Percentiles rank a stretch among this genome's conserved stretches.
phyloP scores from a whole-genome alignment of 2,888 invertebrate species.

The Ypsolopha sequella region DNA sequence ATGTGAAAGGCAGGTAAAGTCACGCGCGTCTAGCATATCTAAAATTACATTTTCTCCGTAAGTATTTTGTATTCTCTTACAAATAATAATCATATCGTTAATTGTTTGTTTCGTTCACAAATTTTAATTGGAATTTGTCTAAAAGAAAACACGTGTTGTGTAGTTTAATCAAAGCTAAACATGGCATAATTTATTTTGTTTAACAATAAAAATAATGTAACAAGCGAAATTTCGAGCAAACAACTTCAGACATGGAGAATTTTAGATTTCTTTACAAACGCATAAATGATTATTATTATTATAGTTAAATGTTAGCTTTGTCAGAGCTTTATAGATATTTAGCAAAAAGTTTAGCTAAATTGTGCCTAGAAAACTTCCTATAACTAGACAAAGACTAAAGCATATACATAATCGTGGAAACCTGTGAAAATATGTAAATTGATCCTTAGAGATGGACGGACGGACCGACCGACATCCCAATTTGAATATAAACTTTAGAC shows the following conservation, averaged over 20 bases:
- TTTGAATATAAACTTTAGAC: slow-evolving; percentile 68
- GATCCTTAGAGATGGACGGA: slow-evolving; percentile 66
- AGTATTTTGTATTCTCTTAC: slow-evolving; percentile 1
- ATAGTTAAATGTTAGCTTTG: no score
- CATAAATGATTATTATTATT: no score
- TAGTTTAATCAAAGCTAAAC: background rate
- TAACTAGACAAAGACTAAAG: slow-evolving; percentile 23
- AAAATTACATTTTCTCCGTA: background rate
- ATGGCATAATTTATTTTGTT: background rate
- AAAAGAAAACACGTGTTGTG: background rate
- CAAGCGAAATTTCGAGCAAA: no score
- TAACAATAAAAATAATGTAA: no score
- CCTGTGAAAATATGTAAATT: slow-evolving; percentile 70
- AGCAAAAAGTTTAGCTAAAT: background rate
- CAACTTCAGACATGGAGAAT: no score
- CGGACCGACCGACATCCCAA: slow-evolving; percentile 54
- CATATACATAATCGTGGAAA: slow-evolving; percentile 53
- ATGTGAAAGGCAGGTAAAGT: no score
- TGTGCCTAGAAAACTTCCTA: background rate
- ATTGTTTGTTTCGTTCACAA: slow-evolving; percentile 2
- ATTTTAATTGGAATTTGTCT: slow-evolving; percentile 3
- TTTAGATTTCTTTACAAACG: no score
- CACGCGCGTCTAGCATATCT: background rate
- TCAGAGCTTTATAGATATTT: no score
- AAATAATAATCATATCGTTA: slow-evolving; percentile 3